phyloP scores from a whole-genome alignment of 1,140 invertebrate genomes.

The Hylyphantes graminicola region DNA sequence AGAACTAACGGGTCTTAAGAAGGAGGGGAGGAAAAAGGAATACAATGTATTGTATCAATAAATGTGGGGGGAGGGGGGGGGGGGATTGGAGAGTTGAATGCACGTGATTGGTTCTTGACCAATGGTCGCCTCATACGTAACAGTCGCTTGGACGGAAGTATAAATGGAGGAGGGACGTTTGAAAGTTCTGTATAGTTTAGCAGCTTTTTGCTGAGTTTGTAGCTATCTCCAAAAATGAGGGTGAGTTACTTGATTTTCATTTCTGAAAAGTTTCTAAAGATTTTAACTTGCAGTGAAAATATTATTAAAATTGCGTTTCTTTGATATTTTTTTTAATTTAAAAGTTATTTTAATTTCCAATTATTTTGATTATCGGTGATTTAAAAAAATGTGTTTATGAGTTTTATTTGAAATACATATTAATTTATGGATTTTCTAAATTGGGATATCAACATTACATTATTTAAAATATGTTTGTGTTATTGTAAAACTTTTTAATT shows the following conservation, averaged over 20 bases:
- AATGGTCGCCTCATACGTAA: slow-evolving; percentile 39
- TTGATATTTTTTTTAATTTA: too few species aligned
- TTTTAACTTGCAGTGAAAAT: neutral
- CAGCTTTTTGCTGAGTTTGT: slow-evolving; percentile 7
- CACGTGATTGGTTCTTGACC: slow-evolving; percentile 54
- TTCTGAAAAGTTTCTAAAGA: neutral
- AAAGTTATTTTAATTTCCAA: too few species aligned
- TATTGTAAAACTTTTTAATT: too few species aligned
- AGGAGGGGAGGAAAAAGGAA: slow-evolving; percentile 5
- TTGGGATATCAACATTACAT: too few species aligned
- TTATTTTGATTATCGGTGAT: too few species aligned
- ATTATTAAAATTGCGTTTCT: too few species aligned
- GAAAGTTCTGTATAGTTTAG: slow-evolving; percentile 11
- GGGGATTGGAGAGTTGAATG: slow-evolving; percentile 14
- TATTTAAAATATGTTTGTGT: too few species aligned
- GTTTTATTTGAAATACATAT: too few species aligned
- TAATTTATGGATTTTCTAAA: too few species aligned
- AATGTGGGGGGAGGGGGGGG: neutral
- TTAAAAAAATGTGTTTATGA: too few species aligned
- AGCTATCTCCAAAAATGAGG: slow-evolving; percentile 27
- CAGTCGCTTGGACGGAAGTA: slow-evolving; percentile 18
- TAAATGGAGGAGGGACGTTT: slow-evolving; percentile 23
- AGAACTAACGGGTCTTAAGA: slow-evolving; percentile 21
- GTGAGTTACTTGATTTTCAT: slow-evolving; percentile 15
- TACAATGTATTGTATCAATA: neutral